A percentile compares a stretch with the other conserved stretches of the same genome.
Evolutionary conservation across 2,888 invertebrate genomes (phyloP).

Genomic region (Seira sanloemensis): DNA sequence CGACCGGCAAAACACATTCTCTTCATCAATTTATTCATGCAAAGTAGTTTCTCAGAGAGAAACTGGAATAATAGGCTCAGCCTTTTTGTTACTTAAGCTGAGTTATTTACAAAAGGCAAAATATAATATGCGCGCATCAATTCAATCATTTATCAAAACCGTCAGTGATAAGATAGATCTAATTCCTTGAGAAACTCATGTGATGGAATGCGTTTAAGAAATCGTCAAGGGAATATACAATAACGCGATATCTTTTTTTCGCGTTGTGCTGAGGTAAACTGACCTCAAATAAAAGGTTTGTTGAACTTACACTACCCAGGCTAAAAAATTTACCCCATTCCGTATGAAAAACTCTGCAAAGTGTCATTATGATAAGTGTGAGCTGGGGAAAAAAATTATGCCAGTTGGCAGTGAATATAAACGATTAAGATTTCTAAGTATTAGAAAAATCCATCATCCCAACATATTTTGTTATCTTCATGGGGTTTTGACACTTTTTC

Average conservation of each 20-base stretch:
- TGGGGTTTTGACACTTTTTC: slow-evolving; percentile 41
- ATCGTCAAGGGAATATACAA: background rate
- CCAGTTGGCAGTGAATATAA: slow-evolving; percentile 4
- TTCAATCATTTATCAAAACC: background rate
- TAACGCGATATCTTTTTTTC: too few species aligned
- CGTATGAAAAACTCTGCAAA: background rate
- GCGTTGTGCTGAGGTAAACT: background rate
- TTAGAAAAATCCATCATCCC: slow-evolving; percentile 61
- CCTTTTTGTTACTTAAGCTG: background rate
- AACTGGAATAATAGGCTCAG: background rate
- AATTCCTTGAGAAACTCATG: background rate
- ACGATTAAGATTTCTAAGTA: slow-evolving; percentile 50
- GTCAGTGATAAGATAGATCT: background rate
- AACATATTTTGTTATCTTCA: slow-evolving; percentile 43
- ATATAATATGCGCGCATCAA: background rate
- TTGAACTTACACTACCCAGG: background rate
- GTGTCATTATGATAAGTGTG: background rate
- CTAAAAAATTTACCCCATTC: too few species aligned
- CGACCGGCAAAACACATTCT: too few species aligned
- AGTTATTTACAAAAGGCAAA: background rate
- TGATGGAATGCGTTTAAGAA: background rate
- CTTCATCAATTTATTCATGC: too few species aligned
- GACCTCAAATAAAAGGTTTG: background rate
- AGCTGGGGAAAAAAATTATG: background rate
- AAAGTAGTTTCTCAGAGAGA: background rate